These are phyloP conservation scores for Achlya flavicornis DNA, from an alignment of 2,888 invertebrate species.

Conservation along the genomic window DNA sequence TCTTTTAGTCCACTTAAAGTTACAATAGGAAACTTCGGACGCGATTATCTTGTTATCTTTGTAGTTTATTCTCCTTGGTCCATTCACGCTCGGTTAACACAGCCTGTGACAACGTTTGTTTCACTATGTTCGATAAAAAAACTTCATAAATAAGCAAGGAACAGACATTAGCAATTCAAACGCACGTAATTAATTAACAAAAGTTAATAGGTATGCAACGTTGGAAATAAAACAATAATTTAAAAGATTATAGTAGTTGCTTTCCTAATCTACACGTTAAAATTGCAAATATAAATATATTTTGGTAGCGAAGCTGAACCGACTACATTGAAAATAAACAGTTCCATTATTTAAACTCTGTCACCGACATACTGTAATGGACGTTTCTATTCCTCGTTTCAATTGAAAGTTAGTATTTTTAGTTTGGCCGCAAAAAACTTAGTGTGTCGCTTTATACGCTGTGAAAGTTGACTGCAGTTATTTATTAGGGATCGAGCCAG, in stretches of 20 bases:
- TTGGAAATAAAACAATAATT: neutral
- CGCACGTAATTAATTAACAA: neutral
- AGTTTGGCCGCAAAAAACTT: slow-evolving; percentile 44
- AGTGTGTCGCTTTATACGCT: slow-evolving; percentile 43
- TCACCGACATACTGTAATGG: neutral
- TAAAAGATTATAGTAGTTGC: no score
- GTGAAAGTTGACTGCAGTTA: slow-evolving; percentile 59
- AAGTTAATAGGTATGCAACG: neutral
- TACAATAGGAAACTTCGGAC: slow-evolving; percentile 66
- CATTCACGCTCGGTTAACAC: slow-evolving; percentile 25
- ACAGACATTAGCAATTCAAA: neutral
- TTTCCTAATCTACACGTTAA: neutral
- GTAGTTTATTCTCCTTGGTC: slow-evolving; percentile 48
- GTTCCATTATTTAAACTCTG: slow-evolving; percentile 2
- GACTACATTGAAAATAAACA: neutral
- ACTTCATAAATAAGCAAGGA: neutral
- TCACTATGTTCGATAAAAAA: slow-evolving; percentile 18
- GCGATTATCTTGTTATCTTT: slow-evolving; percentile 72
- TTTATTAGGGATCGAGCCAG: slow-evolving; percentile 70
- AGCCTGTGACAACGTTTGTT: slow-evolving; percentile 22
- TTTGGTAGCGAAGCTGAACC: neutral
- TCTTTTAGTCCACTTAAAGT: slow-evolving; percentile 63
- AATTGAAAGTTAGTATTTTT: slow-evolving; percentile 38
- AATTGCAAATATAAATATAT: neutral
- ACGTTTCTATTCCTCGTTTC: slow-evolving; percentile 18